Evolutionary conservation across 2,888 invertebrate genomes (phyloP).

Genomic region (Colostygia pectinataria): DNA sequence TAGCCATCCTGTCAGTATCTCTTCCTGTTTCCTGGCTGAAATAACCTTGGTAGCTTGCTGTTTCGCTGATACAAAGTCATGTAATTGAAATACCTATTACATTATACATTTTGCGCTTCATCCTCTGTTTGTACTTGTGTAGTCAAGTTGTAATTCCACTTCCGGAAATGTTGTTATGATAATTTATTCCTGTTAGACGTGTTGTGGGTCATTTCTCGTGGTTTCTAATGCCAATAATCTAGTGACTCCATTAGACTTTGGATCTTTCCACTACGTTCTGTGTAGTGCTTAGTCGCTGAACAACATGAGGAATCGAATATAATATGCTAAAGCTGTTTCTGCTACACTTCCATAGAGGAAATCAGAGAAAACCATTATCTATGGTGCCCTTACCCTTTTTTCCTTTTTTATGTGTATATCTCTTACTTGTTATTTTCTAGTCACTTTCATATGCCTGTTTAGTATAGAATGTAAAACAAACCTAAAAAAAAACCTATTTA

Average conservation of each 20-base stretch:
- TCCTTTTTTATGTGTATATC: too few relatives aligned
- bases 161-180: conserved; percentile 11
- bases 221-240: not conserved
- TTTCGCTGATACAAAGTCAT: conserved; percentile 30
- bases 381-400: too few relatives aligned
- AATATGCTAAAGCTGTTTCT: too few relatives aligned
- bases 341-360: too few relatives aligned
- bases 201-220: not conserved
- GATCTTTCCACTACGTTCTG: too few relatives aligned
- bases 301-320: too few relatives aligned
- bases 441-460: too few relatives aligned
- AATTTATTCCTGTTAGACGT: conserved; percentile 9
- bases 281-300: too few relatives aligned
- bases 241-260: not conserved
- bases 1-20: conserved; percentile 5
- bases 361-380: too few relatives aligned
- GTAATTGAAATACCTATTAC: conserved; percentile 16
- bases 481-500: too few relatives aligned
- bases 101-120: conserved; percentile 15
- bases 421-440: too few relatives aligned
- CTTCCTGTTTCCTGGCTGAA: conserved; percentile 23
- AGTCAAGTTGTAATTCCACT: conserved; percentile 5
- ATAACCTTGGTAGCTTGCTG: conserved; percentile 25
- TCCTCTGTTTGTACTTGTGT: not conserved
- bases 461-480: too few relatives aligned